Evolutionary conservation across 2,113 vertebrate genomes (phyloP), one percentile per base, ranked within the genome.

Genomic region (Riparia riparia): DNA sequence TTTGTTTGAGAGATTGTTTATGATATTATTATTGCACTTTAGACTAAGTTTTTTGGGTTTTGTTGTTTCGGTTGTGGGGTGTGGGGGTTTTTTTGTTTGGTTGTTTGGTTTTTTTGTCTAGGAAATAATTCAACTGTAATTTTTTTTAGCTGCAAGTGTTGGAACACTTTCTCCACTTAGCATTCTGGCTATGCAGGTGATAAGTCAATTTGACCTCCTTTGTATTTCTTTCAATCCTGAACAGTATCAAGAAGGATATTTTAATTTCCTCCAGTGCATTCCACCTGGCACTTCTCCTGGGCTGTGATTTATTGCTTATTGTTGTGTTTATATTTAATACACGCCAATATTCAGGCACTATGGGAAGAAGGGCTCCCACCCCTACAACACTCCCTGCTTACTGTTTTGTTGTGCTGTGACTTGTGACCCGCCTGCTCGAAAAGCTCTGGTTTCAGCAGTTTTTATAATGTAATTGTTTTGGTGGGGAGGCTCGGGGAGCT

Each of bases 271-370:
- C 54, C 63, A 37, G 77, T 89, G 93, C 65, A 57, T 96, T 96
- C 90, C 65, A 86, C 83, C 86, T 97, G 97, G 91, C 91, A 93
- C 84, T 94, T 96, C 89, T 95, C 88, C 81, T 93, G 93, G 88
- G n/a, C 89, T 84, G 81, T 97, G 95, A 97, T 97, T 97, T 97
- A 96, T 97, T 95, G 95, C 92, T 96, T 96, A 71, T 93, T 97
- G 90, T 95, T 93, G 81, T 93, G 94, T 69, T 82, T 94, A 5
- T 95, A 56, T 94, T 96, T 96, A 97, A 96, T 94, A 95, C 57
- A 84, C 54, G 72, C 93, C 82, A 73, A 83, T 95, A 95, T 66
- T 82, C 68, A 86, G 79, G 31, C 70, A 65, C 72, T 84, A 53
- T 3, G 9, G 71, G 76, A 93, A 73, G 76, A 86, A 93, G 81